Evolutionary conservation across 2,888 invertebrate genomes (phyloP), one percentile per base, ranked within the genome.

Genomic region (Heliconius charithonia): DNA sequence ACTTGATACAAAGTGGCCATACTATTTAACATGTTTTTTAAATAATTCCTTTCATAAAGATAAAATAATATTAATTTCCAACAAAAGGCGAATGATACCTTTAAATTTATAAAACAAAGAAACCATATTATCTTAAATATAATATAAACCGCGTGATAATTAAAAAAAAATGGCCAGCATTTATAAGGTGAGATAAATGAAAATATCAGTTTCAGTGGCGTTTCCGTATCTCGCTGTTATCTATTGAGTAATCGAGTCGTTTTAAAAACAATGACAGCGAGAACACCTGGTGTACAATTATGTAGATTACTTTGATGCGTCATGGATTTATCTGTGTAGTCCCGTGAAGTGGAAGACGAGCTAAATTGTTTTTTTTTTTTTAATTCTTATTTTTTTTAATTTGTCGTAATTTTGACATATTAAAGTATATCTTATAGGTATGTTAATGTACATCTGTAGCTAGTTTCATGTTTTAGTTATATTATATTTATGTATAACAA

Each of bases 281-380:
- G 75, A 77, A 80, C 74, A 77, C 63, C 70, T 77, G 77, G 70
- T 67, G 74, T 65, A 70, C 70, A 75, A 77, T 80, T 79, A 79
- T 70, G 77, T n/a, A 74, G 79, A 79, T 79, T 77, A 65, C 41
- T 63, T n/a, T 56, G 74, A 75, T 77, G 27, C 77, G 70, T 79
- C 74, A 79, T 65, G 73, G 45, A 76, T 73, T 69, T 67, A 77
- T 67, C 45, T 37, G n/a, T 19, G 37, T 19, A 63, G 25, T 76
- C 67, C 67, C 67, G 37, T 4, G 25, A 29, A 32, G 25, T 22
- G 12, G 69, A 41, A 41, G 41, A 69, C 67, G 67, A 69, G 67
- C 37, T n/a, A 41, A 41, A 67, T 67, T 67, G 6, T 32, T 32
- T 32, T 3, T 4, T 32, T 32, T 32, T 32, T 32, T 29, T 29